phyloP scores from a whole-genome alignment of 2,113 vertebrate species.

The Microtus richardsoni region DNA sequence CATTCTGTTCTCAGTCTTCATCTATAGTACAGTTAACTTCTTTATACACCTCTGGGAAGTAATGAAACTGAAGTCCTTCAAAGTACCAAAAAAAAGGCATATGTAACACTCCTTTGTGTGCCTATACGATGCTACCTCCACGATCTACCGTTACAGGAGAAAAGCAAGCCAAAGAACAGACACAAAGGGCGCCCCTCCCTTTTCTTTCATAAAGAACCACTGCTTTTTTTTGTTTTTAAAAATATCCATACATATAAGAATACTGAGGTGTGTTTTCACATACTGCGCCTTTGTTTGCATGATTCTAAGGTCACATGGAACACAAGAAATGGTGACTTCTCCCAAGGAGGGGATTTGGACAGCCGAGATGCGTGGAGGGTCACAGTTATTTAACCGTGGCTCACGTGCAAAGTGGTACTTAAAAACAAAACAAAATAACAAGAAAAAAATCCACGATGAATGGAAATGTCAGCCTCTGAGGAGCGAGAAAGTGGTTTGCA shows the following conservation, averaged over 20 bases:
- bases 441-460: background rate
- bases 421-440: background rate
- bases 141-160: background rate
- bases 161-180: background rate
- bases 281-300: background rate
- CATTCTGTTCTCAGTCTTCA: background rate
- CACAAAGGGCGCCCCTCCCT: background rate
- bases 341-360: background rate
- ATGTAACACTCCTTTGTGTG: background rate
- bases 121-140: background rate
- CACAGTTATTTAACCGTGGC: background rate
- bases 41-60: background rate
- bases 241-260: background rate
- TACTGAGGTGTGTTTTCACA: background rate
- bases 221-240: background rate
- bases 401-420: background rate
- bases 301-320: background rate
- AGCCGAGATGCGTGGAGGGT: background rate
- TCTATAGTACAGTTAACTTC: background rate
- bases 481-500: background rate
- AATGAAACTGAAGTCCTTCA: background rate
- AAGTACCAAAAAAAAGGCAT: slow-evolving; percentile 46
- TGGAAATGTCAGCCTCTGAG: background rate
- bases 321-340: background rate
- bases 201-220: background rate